Evolutionary conservation across 2,113 vertebrate species (phyloP).

Genomic region (Galemys pyrenaicus): DNA sequence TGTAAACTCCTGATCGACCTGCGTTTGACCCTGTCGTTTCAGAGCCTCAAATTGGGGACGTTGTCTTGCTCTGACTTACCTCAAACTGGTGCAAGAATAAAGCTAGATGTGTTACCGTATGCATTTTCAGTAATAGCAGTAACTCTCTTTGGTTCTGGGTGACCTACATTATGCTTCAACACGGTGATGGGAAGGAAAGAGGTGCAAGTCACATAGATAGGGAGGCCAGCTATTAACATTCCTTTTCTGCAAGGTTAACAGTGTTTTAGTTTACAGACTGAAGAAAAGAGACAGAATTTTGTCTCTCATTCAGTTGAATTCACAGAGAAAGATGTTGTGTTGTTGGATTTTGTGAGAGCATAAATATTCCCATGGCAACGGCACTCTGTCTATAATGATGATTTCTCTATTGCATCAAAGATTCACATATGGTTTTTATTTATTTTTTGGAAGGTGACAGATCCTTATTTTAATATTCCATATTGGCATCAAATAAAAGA

Average conservation of each 20-base stretch:
- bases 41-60: not conserved
- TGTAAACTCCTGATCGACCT: not conserved
- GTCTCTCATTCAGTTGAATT: slow-evolving; percentile 37
- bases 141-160: not conserved
- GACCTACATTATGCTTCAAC: slow-evolving; percentile 44
- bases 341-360: slow-evolving; percentile 18
- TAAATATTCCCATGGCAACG: slow-evolving; percentile 62
- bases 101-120: not conserved
- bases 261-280: not conserved
- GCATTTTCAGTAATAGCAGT: not conserved
- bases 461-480: slow-evolving; percentile 42
- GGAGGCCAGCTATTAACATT: slow-evolving; percentile 37
- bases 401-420: slow-evolving; percentile 47
- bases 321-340: not conserved
- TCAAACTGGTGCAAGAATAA: not conserved
- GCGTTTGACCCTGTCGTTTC: not conserved
- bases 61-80: slow-evolving; percentile 10
- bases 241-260: slow-evolving; percentile 53
- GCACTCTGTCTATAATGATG: not conserved
- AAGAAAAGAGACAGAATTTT: slow-evolving; percentile 36
- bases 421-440: slow-evolving; percentile 32
- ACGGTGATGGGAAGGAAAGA: not conserved
- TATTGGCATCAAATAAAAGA: slow-evolving; percentile 19
- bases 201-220: not conserved
- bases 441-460: slow-evolving; percentile 23